A percentile compares a stretch with the other conserved stretches of the same genome.
These are phyloP conservation scores for Thalassarche chlororhynchos DNA, from an alignment of 2,113 vertebrate species.

Conservation along the genomic window DNA sequence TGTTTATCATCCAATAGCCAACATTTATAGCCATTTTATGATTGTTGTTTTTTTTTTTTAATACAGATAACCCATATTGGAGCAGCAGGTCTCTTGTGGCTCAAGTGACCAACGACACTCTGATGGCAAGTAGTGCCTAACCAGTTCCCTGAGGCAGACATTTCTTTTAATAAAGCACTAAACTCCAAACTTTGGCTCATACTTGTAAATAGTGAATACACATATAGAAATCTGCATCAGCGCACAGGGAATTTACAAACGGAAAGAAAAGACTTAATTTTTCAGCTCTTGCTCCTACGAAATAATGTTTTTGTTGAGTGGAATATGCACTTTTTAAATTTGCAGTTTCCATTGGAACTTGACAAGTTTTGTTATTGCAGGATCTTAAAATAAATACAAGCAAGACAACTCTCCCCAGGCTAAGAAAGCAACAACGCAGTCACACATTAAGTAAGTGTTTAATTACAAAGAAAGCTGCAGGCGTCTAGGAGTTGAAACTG, in stretches of 20 bases:
- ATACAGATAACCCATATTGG: not conserved
- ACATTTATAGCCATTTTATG: not conserved
- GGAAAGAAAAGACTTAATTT: not conserved
- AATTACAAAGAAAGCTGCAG: not conserved
- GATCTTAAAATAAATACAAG: not conserved
- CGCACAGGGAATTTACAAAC: not conserved
- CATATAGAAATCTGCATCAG: not conserved
- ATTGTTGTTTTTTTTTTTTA: not conserved
- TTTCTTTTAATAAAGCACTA: not conserved
- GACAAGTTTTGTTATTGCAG: not conserved
- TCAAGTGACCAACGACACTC: not conserved
- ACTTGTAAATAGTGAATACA: not conserved
- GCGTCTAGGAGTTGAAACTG: not conserved
- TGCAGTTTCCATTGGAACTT: not conserved
- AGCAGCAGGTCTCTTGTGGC: not conserved
- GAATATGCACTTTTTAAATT: not conserved
- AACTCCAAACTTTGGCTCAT: not conserved
- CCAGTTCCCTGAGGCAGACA: not conserved
- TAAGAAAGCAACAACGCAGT: not conserved
- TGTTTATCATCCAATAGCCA: not conserved
- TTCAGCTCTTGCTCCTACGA: not conserved
- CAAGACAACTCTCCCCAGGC: not conserved
- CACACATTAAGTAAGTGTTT: not conserved
- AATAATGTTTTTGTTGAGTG: not conserved
- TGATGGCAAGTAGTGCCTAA: accelerated